phyloP scores from a whole-genome alignment of 2,113 vertebrate genomes.

The Dromiciops gliroides region DNA sequence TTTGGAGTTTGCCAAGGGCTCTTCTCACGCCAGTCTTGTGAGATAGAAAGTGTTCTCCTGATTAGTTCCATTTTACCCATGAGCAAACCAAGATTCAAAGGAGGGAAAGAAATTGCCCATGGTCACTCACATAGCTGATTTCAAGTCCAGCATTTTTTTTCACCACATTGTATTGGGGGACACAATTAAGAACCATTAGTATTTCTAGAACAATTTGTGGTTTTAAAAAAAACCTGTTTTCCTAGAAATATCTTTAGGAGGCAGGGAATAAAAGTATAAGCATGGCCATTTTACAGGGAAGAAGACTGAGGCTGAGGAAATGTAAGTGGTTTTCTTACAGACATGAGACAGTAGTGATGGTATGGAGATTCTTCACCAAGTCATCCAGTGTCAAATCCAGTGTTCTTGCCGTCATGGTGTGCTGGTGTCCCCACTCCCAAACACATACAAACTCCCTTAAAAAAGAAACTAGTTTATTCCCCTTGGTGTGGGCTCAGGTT shows the following conservation, averaged over 20 bases:
- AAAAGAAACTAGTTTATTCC: background rate
- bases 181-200: background rate
- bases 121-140: background rate
- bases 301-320: background rate
- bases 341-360: background rate
- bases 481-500: background rate
- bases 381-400: background rate
- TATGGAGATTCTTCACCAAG: background rate
- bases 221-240: background rate
- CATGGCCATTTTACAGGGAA: background rate
- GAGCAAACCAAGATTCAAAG: background rate
- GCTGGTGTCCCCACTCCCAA: background rate
- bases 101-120: background rate
- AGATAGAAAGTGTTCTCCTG: background rate
- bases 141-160: background rate
- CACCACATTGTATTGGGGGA: background rate
- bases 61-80: background rate
- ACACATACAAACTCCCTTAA: background rate
- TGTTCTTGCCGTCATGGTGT: background rate
- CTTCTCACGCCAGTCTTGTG: background rate
- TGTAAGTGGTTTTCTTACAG: background rate
- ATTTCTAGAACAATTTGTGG: background rate
- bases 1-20: background rate
- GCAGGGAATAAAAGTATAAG: background rate
- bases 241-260: background rate